These are phyloP conservation scores for Dascyllus trimaculatus DNA, from an alignment of 2,113 vertebrate genomes.

Conservation along the genomic window DNA sequence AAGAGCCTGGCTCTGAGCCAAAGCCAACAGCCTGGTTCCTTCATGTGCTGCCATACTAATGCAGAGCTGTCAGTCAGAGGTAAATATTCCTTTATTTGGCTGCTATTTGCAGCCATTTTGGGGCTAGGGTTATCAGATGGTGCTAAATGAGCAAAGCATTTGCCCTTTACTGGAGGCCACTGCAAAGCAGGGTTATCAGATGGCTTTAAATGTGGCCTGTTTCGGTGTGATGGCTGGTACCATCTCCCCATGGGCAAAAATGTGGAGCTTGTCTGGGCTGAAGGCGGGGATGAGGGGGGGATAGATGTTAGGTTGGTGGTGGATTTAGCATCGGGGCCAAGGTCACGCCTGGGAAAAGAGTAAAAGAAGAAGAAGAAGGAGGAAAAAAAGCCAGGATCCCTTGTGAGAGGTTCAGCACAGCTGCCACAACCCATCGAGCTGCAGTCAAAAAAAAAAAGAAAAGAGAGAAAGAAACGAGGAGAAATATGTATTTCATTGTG, in stretches of 20 bases:
- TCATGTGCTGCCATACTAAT: not conserved
- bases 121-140: constrained; percentile 51
- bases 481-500: constrained; percentile 79
- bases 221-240: constrained; percentile 28
- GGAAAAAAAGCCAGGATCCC: constrained; percentile 44
- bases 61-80: constrained; percentile 37
- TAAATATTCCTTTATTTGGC: constrained; percentile 24
- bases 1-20: constrained; percentile 44
- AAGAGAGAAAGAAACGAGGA: constrained; percentile 43
- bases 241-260: constrained; percentile 24
- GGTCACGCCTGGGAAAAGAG: constrained; percentile 74
- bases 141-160: constrained; percentile 43
- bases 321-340: constrained; percentile 70
- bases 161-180: constrained; percentile 26
- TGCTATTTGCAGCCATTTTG: constrained; percentile 44
- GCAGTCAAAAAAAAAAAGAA: constrained; percentile 27
- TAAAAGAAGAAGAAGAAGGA: constrained; percentile 29
- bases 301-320: constrained; percentile 34
- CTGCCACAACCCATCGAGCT: constrained; percentile 67
- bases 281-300: constrained; percentile 14
- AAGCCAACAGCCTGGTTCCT: constrained; percentile 22
- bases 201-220: constrained; percentile 60
- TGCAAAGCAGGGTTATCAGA: constrained; percentile 67
- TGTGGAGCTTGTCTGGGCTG: constrained; percentile 42
- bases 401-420: constrained; percentile 65